Evolutionary conservation across 2,888 invertebrate species (phyloP), one percentile per base, ranked within the genome.

Genomic region (Norana najaformis): DNA sequence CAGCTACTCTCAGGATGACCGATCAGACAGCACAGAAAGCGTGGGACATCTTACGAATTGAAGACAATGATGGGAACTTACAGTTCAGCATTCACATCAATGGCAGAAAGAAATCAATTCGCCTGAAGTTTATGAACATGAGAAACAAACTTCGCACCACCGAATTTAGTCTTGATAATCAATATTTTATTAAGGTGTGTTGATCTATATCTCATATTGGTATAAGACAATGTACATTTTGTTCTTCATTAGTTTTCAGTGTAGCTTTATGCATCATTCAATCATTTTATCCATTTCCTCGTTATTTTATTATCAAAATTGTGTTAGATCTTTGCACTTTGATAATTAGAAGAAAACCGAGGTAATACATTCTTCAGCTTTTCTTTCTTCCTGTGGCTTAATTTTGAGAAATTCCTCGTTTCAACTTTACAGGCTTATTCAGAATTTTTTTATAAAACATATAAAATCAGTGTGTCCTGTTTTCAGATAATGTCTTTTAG

Each of bases 21-120:
- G 37, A 35, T 18, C 18, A 35, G 35, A 37, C 37, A 35, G 36
- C 36, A 18, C 85, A 85, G n/a, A 37, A 37, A 20, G 36, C 35
- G 0, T 85, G 85, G 85, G 85, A 85, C 14, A 30, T 85, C 85
- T 23, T 85, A 35, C 35, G 85, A 37, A 85, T 85, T 23, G 85
- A 35, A 18, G 85, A 85, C 85, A 85, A 0, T 35, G 85, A 85
- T 37, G 13, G 37, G 85, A 85, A 85, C 36, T 23, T 37, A 37
- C 85, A 85, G 85, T 85, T 85, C 85, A 85, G 85, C 85, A 37
- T 85, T 85, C 35, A 35, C 36, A 85, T 85, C 85, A 85, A 89
- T 53, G 37, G 37, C 37, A 47, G 37, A 69, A 69, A 41, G 41
- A 89, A 69, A 35, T 89, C 35, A 8, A 69, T 53, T 35, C 37